phyloP scores from a whole-genome alignment of 2,113 vertebrate genomes.

The Coregonus clupeaformis region DNA sequence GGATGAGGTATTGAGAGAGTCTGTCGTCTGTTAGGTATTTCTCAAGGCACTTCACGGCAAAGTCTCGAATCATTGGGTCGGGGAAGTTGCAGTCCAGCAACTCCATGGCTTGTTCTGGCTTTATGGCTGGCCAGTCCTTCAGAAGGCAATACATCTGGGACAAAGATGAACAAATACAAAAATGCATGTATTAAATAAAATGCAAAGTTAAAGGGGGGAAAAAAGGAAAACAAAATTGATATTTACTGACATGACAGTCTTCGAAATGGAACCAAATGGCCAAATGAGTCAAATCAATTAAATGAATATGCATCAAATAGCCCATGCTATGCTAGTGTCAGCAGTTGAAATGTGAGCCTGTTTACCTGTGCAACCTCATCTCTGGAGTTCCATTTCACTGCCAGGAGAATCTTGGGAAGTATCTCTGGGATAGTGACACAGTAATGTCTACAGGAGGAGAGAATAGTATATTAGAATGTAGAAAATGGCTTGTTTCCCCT shows the following conservation, averaged over 20 bases:
- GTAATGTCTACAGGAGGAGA: conserved; percentile 77
- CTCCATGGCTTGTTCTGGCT: conserved; percentile 98
- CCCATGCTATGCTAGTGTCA: conserved; percentile 4
- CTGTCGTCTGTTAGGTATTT: conserved; percentile 96
- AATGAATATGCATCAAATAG: neutral
- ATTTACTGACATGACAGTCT: conserved; percentile 8
- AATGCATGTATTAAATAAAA: neutral
- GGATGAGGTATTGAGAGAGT: conserved; percentile 97
- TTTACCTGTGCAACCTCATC: conserved; percentile 96
- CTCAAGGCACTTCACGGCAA: conserved; percentile 95
- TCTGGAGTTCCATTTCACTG: conserved; percentile 98
- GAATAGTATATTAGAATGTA: neutral
- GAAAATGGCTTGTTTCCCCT: neutral
- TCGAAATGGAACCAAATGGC: neutral
- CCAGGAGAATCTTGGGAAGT: conserved; percentile 93
- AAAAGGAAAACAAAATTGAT: too few species aligned
- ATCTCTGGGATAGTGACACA: conserved; percentile 93
- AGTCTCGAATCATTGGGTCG: conserved; percentile 95
- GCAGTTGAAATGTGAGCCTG: conserved; percentile 21
- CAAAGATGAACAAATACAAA: conserved; percentile 7
- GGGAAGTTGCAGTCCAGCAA: conserved; percentile 97
- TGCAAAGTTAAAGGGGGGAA: neutral
- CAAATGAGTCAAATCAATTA: neutral
- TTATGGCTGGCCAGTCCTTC: conserved; percentile 97
- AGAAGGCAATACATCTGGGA: conserved; percentile 95